Conservation (phyloP, 1,140 invertebrate genomes). For the Tetragonula clypearis region DNA sequence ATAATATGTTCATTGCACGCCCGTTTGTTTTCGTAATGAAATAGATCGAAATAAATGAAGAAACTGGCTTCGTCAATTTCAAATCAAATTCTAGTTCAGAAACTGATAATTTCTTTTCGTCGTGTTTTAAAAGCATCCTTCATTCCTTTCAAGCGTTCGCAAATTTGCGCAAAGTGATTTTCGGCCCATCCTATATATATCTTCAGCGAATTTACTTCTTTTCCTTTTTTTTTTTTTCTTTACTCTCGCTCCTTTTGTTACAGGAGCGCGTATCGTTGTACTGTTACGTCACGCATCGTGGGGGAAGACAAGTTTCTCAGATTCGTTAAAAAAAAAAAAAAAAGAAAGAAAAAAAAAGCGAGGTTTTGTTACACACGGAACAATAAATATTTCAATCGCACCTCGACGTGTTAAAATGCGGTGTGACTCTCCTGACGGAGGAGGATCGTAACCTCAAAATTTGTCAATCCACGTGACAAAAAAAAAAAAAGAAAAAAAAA, state of each 20-base stretch:
- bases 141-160: too few species aligned
- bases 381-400: neutral
- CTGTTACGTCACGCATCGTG: neutral
- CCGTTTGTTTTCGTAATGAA: too few species aligned
- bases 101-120: too few species aligned
- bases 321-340: too few species aligned
- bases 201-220: neutral
- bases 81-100: too few species aligned
- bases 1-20: too few species aligned
- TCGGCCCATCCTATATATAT: too few species aligned
- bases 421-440: neutral
- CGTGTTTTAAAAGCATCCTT: too few species aligned
- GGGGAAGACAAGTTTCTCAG: neutral
- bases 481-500: neutral
- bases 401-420: neutral
- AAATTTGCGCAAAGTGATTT: too few species aligned
- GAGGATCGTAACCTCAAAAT: conserved; percentile 9
- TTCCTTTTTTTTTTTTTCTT: neutral
- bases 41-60: too few species aligned
- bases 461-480: conserved; percentile 2
- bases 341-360: too few species aligned
- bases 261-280: neutral
- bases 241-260: neutral
- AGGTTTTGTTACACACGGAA: neutral
- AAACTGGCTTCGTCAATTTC: too few species aligned